Base-by-base conservation (phyloP, 1,140 invertebrate species). In the Anastrepha obliqua region DNA sequence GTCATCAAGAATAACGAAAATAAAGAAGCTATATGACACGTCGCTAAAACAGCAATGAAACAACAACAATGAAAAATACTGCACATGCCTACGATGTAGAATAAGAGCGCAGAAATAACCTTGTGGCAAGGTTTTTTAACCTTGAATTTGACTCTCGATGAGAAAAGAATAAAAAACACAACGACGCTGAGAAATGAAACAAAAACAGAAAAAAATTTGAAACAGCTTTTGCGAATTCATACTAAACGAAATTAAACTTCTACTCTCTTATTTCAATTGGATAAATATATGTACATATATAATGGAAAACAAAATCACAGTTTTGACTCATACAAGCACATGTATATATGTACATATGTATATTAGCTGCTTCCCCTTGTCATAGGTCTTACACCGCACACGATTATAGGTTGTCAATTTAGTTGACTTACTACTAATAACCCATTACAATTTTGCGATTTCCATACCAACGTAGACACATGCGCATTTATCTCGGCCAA, bases 41-140 rank as follows among this genome's bases (percentile, higher is more conserved):
- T 55, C 74, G 47, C 17, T 20, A 55, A n/a, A 81, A 51, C 29
- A 81, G 47, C 74, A 29, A 67, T 39, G 55, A 15, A 55, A 81
- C 55, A 81, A 44, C 47, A 29, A 67, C 11, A 81, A 15, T 20
- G 55, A 47, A 81, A 44, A 13, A 81, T n/a, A 60, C 78, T 88
- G 87, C 88, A 90, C 86, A 90, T 89, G 88, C 89, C 89, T 90
- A 85, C 89, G 89, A 89, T 87, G 89, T 87, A 90, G 89, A 89
- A 90, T 89, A 86, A 85, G 86, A 88, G 85, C 60, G 65, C n/a
- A 88, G 42, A 64, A 64, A 90, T 90, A 90, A 92, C 91, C 91
- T 92, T 92, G 91, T 89, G 78, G 86, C 86, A 89, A 91, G 90
- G 90, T 92, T 92, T 91, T 92, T 92, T 90, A 92, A 92, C 91